Evolutionary conservation across 2,113 vertebrate genomes (phyloP), one percentile per base, ranked within the genome.

Genomic region (Glaucidium brasilianum): DNA sequence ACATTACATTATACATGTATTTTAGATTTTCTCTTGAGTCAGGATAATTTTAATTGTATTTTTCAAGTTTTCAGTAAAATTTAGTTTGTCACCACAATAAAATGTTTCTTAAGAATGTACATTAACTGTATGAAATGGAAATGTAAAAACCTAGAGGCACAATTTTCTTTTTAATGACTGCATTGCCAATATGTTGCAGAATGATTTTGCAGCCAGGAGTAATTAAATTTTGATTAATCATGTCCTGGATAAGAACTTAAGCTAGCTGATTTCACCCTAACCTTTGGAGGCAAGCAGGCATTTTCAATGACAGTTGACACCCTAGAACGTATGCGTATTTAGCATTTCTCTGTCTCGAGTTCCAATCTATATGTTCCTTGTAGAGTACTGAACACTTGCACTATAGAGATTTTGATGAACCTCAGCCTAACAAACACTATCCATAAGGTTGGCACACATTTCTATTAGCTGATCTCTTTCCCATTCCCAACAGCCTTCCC

Each of bases 11-110:
- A 59, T 50, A 45, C 63, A 72, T 32, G 30, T 72, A 95, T 64
- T 94, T 62, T 75, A 88, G 67, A 88, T 84, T 85, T 96, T 80
- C 85, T 96, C 53, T 35, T 35, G 83, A 85, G 80, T 81, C 45
- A 62, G 35, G 32, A 91, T 93, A 0, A 75, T 45, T 95, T 91
- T 89, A 62, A 71, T 84, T 88, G 34, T 37, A 84, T 39, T 79
- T 91, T 93, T 59, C 6, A 71, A 68, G 56, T 74, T 87, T 86
- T 85, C 52, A 66, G 76, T 79, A 86, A 41, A 90, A 88, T 91
- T 78, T 60, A 85, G 10, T 91, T 93, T 85, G 4, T 56, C 23
- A 78, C 75, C 34, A 84, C 34, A 91, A 67, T 56, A 78, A 82
- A 92, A 86, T 32, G 3, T 68, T 90, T 92, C 64, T 92, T 84